phyloP scores from a whole-genome alignment of 1,140 invertebrate species.

The Oreohelix idahoensis region DNA sequence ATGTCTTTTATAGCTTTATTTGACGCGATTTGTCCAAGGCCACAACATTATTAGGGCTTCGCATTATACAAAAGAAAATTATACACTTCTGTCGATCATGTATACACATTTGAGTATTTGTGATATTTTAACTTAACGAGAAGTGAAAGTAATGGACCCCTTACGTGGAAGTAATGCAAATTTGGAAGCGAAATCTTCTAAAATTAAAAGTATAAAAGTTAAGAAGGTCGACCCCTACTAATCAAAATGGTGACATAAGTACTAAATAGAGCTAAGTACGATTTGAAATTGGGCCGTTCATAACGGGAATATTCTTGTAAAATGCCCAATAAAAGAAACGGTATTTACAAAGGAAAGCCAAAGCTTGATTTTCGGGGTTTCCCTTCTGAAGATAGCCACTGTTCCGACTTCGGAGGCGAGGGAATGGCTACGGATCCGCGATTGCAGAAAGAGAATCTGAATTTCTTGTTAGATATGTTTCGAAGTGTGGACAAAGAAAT shows the following conservation, averaged over 20 bases:
- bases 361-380: background rate
- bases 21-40: no score
- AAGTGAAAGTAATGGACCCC: no score
- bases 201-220: no score
- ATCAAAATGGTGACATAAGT: background rate
- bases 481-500: slow-evolving; percentile 1
- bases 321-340: background rate
- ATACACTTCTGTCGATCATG: no score
- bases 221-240: no score
- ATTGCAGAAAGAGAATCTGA: background rate
- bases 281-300: background rate
- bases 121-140: no score
- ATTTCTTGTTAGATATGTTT: slow-evolving; percentile 5
- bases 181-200: no score
- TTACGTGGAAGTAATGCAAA: no score
- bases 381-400: background rate
- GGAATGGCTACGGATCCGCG: background rate
- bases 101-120: no score
- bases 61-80: no score
- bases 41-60: no score
- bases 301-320: background rate
- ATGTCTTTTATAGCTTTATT: no score
- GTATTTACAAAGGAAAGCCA: background rate
- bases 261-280: background rate
- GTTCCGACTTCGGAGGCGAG: background rate